Base-by-base conservation (phyloP, 2,113 vertebrate genomes). In the Lethenteron reissneri region DNA sequence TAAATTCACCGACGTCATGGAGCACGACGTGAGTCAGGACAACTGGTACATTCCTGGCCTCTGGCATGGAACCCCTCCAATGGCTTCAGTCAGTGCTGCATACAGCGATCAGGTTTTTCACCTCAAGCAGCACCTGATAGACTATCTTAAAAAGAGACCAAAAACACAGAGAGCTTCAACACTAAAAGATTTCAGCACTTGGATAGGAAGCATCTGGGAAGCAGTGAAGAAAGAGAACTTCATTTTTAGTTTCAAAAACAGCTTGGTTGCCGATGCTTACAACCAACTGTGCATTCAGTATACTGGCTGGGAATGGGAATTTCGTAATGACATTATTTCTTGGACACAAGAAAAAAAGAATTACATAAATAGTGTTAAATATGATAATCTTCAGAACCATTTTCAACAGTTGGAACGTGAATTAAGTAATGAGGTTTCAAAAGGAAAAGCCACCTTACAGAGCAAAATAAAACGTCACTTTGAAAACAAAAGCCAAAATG, bases 11-110 rank as follows among this genome's bases (percentile, higher is more conserved):
- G 80, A 82, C 77, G 79, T 82, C 59, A 80, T 83, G 75, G 77
- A 81, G 19, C 81, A 81, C 73, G 72, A 74, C 73, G 71, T 77
- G 72, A 75, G 80, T 10, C 79, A 75, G 56, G 77, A 78, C 5
- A 82, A 79, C 74, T 78, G 77, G 71, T 80, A 83, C 75, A 78
- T 82, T 57, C 78, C 79, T 72, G 78, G 80, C 59, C 78, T 83
- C 5, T 83, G 81, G 81, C 78, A 81, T 72, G 82, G 81, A 69
- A 82, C 74, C 68, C 82, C 80, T 56, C 82, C 82, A 73, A 82
- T 82, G 82, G 80, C 81, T 56, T 74, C 80, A 71, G 78, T 82
- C 56, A 82, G 76, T 72, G 73, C 75, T 71, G 81, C 79, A 0
- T 83, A 83, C 74, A 80, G 78, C 8, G 79, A 81, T 57, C 64